Percentiles rank a stretch among this genome's conserved stretches.
These are phyloP conservation scores for Pipistrellus kuhlii DNA, from an alignment of 2,797 vertebrate genomes.

Conservation along the genomic window DNA sequence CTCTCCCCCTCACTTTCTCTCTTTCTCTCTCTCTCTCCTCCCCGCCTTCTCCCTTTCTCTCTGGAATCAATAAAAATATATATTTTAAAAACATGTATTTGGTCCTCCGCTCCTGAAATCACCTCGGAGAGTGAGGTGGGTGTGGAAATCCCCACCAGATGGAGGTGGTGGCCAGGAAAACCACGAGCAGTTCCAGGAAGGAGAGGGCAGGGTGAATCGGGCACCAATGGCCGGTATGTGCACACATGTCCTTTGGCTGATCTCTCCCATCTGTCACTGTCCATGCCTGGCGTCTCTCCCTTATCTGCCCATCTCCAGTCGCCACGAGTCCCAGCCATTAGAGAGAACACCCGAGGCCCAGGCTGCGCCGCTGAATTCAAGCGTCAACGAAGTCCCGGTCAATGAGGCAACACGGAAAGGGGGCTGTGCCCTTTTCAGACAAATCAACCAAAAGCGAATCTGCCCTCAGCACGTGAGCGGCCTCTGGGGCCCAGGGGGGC, in stretches of 20 bases:
- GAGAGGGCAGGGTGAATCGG: not conserved
- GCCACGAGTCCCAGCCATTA: not conserved
- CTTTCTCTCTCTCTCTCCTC: no score
- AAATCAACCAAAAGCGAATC: constrained; percentile 60
- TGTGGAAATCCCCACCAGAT: not conserved
- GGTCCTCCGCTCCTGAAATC: not conserved
- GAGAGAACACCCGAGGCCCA: not conserved
- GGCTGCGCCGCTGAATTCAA: not conserved
- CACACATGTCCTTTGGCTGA: no score
- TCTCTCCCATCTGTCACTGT: no score
- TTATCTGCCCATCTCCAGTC: not conserved
- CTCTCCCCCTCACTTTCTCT: no score
- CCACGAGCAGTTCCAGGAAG: not conserved
- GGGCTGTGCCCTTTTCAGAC: constrained; percentile 7
- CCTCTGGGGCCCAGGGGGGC: not conserved
- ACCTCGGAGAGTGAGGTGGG: not conserved
- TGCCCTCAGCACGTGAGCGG: not conserved
- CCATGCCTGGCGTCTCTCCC: rapidly evolving
- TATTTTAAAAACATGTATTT: not conserved
- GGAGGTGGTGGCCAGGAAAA: not conserved
- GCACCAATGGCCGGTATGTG: not conserved
- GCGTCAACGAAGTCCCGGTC: not conserved
- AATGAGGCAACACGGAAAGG: not conserved
- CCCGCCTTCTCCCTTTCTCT: no score
- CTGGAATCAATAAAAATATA: no score